A percentile compares a stretch with the other conserved stretches of the same genome.
phyloP scores from a whole-genome alignment of 2,797 vertebrate species.

The Ficedula albicollis region DNA sequence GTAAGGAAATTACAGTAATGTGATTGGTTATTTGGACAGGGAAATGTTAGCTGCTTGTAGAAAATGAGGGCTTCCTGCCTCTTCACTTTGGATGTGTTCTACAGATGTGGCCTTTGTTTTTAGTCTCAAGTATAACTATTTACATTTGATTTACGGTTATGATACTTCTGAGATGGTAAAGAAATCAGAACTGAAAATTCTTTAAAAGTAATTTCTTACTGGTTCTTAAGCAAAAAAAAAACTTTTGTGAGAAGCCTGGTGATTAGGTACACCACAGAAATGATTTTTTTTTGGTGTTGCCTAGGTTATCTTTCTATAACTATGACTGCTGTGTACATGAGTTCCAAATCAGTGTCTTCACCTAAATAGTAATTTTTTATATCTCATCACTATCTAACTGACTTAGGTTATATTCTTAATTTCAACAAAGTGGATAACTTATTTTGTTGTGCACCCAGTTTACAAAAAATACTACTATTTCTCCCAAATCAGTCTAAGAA shows the following conservation, averaged over 20 bases:
- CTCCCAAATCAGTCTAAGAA: neutral
- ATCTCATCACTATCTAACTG: neutral
- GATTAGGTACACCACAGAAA: neutral
- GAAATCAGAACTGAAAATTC: constrained; percentile 53
- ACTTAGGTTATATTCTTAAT: neutral
- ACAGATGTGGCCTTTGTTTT: constrained; percentile 66
- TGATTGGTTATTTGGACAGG: constrained; percentile 37
- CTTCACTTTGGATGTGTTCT: constrained; percentile 59
- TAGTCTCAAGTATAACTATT: constrained; percentile 52
- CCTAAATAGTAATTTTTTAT: neutral
- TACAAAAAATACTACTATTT: neutral
- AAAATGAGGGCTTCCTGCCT: constrained; percentile 43
- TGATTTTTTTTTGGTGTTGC: neutral
- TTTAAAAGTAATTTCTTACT: neutral
- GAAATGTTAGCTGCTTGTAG: constrained; percentile 36
- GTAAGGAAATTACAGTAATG: constrained; percentile 50
- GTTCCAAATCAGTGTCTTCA: neutral
- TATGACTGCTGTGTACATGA: neutral
- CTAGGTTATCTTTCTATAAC: neutral
- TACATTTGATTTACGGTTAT: constrained; percentile 66
- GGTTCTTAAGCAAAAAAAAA: neutral
- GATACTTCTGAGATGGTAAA: constrained; percentile 56
- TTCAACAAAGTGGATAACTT: neutral
- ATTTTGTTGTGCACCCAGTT: neutral
- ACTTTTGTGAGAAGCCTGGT: neutral